Evolutionary conservation across 2,888 invertebrate species (phyloP).

Genomic region (Helicoverpa assulta): DNA sequence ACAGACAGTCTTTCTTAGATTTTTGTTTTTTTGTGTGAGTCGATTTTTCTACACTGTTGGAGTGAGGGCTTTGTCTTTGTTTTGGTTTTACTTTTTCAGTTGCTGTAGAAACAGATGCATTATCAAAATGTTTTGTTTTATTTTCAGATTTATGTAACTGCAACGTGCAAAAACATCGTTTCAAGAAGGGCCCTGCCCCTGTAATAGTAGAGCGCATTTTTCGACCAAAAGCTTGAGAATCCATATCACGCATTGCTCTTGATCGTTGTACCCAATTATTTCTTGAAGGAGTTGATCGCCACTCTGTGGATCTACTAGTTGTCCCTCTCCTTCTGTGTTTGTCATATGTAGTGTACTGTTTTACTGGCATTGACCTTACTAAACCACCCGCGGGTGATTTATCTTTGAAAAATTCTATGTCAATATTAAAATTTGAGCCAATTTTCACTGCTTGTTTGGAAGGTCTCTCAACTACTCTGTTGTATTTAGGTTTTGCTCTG

Average conservation of each 20-base stretch:
- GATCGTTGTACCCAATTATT: constrained; percentile 43
- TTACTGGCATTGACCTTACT: constrained; percentile 17
- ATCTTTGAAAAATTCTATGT: constrained; percentile 69
- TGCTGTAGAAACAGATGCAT: constrained; percentile 29
- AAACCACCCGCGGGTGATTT: constrained; percentile 23
- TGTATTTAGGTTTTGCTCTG: constrained; percentile 25
- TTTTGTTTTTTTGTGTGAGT: constrained; percentile 4
- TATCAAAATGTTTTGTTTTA: constrained; percentile 20
- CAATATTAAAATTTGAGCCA: constrained; percentile 68
- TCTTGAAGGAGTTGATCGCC: constrained; percentile 14
- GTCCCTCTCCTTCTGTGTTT: constrained; percentile 27
- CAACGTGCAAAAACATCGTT: constrained; percentile 71
- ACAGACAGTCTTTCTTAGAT: too few relatives aligned
- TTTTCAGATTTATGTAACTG: constrained; percentile 56
- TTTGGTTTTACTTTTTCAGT: constrained; percentile 28
- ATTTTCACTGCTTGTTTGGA: constrained; percentile 64
- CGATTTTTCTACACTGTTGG: constrained; percentile 6
- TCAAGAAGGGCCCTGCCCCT: constrained; percentile 61
- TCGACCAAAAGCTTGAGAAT: constrained; percentile 55
- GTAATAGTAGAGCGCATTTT: constrained; percentile 55
- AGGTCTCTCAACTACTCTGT: constrained; percentile 16
- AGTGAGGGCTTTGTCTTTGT: constrained; percentile 8
- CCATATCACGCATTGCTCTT: constrained; percentile 41
- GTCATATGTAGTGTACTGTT: constrained; percentile 10
- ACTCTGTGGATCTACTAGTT: constrained; percentile 33